A percentile compares a stretch with the other conserved stretches of the same genome.
Evolutionary conservation across 2,113 vertebrate species (phyloP).

Genomic region (Oreochromis aureus): DNA sequence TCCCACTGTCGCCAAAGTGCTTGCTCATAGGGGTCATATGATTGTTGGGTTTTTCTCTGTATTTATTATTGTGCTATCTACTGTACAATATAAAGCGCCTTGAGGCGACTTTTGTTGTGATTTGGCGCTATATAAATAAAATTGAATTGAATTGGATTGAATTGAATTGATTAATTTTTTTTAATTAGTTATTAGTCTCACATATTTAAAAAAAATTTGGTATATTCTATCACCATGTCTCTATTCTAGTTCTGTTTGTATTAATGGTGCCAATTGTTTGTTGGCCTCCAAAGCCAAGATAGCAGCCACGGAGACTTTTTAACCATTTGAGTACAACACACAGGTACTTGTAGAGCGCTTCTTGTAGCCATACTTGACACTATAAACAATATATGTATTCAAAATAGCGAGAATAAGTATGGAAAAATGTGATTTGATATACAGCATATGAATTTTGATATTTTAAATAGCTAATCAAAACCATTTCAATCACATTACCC

Average conservation of each 20-base stretch:
- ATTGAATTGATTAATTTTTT: neutral
- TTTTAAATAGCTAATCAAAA: neutral
- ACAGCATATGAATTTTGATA: neutral
- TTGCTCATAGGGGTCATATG: no score
- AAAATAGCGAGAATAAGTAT: neutral
- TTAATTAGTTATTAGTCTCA: neutral
- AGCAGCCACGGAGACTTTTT: neutral
- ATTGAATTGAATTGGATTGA: no score
- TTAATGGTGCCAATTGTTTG: neutral
- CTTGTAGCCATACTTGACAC: neutral
- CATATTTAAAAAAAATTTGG: neutral
- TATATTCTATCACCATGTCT: neutral
- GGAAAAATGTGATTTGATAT: neutral
- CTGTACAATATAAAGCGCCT: no score
- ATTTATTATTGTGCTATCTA: no score
- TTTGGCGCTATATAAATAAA: no score
- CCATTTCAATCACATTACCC: neutral
- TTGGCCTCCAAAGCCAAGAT: neutral
- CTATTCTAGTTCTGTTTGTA: neutral
- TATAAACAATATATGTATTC: neutral
- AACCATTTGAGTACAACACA: neutral
- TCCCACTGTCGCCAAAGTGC: no score
- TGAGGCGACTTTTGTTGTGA: no score
- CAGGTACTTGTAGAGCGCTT: neutral
- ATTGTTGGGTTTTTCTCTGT: no score